Evolutionary conservation across 2,888 invertebrate species (phyloP), one percentile per base, ranked within the genome.

Genomic region (Altica lythri): DNA sequence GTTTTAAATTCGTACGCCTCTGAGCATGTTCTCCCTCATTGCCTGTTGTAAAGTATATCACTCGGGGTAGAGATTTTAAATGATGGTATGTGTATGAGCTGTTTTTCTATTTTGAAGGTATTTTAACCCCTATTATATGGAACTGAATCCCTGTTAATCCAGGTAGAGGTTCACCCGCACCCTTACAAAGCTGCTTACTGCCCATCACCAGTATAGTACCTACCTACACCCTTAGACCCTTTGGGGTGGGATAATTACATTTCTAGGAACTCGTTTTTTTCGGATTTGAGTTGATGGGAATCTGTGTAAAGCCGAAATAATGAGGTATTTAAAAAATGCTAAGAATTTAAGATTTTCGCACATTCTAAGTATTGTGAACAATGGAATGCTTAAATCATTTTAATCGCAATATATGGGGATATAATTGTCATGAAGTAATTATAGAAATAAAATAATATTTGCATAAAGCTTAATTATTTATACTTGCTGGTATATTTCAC

Each of bases 201-300:
- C 63, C 60, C 59, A 63, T 60, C 61, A 59, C n/a, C n/a, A n/a
- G n/a, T n/a, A n/a, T n/a, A n/a, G n/a, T n/a, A n/a, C n/a, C n/a
- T n/a, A n/a, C n/a, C n/a, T n/a, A n/a, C n/a, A n/a, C n/a, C n/a
- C n/a, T n/a, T n/a, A n/a, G n/a, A n/a, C n/a, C n/a, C 52, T 62
- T 52, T 53, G 53, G 55, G 54, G 52, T 55, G 53, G 55, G 54
- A 63, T 65, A 68, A 67, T 67, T 63, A 62, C 64, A 63, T 66
- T 70, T 68, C 68, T 58, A 29, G 58, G 68, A 68, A 68, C 44
- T 62, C 32, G 17, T 47, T 12, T 17, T 9, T 44, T 40, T 50
- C 35, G 45, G 46, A 55, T 50, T 54, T 44, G n/a, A n/a, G n/a
- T n/a, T n/a, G n/a, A n/a, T n/a, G 9, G 43, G 32, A 32, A 30